These are phyloP conservation scores for Drosophila multiciliata DNA, from an alignment of 2,888 invertebrate genomes.

Conservation along the genomic window DNA sequence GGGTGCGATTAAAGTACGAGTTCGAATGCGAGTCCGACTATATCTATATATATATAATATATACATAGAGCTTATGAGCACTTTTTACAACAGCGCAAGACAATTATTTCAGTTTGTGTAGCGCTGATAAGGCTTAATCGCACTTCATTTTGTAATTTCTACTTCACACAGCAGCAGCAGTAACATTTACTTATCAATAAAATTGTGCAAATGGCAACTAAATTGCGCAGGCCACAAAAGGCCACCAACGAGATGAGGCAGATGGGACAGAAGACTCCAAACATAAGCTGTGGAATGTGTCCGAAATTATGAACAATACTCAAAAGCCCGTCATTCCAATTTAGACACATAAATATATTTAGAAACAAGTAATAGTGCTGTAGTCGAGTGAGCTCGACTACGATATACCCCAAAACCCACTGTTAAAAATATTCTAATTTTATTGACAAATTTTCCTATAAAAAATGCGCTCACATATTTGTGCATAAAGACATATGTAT, in stretches of 20 bases:
- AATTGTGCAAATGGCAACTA: slow-evolving; percentile 50
- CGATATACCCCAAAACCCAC: too few relatives aligned
- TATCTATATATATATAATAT: neutral
- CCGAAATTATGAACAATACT: slow-evolving; percentile 18
- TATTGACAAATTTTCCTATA: too few relatives aligned
- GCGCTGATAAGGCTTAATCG: slow-evolving; percentile 48
- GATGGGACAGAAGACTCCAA: neutral
- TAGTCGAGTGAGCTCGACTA: too few relatives aligned
- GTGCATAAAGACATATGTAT: too few relatives aligned
- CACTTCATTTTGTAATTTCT: slow-evolving; percentile 53
- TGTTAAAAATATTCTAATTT: too few relatives aligned
- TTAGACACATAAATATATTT: too few relatives aligned
- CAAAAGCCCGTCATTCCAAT: slow-evolving; percentile 47
- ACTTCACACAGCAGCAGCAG: slow-evolving; percentile 5
- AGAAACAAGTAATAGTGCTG: too few relatives aligned
- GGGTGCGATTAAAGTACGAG: slow-evolving; percentile 39
- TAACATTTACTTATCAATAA: slow-evolving; percentile 35
- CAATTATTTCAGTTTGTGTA: slow-evolving; percentile 32
- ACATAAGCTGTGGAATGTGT: slow-evolving; percentile 17
- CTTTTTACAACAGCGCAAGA: slow-evolving; percentile 31
- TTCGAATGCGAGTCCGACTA: slow-evolving; percentile 3
- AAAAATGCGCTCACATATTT: too few relatives aligned
- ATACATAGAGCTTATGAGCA: slow-evolving; percentile 12
- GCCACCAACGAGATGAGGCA: slow-evolving; percentile 6
- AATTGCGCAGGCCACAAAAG: slow-evolving; percentile 43